These are phyloP conservation scores for Lacanobia wlatinum DNA, from an alignment of 2,888 invertebrate genomes.

Conservation along the genomic window DNA sequence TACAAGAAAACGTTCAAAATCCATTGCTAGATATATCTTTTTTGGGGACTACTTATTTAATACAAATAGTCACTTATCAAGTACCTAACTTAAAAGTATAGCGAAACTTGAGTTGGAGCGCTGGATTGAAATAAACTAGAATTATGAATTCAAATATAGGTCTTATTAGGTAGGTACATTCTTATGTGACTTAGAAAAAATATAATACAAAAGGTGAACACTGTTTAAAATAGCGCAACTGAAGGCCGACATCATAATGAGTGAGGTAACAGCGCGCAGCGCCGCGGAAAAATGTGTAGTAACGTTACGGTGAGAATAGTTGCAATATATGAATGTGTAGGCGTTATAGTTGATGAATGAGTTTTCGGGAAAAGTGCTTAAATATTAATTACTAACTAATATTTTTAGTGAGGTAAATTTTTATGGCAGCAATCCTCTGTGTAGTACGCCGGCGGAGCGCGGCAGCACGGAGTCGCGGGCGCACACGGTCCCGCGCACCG, in stretches of 20 bases:
- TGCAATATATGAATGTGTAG: conserved; percentile 22
- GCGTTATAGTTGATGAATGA: conserved; percentile 8
- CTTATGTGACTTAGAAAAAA: conserved; percentile 28
- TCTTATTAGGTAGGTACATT: neutral
- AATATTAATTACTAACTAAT: conserved; percentile 35
- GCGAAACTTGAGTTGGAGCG: neutral
- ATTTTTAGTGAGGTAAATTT: conserved; percentile 43
- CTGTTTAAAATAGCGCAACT: neutral
- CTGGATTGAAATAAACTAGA: neutral
- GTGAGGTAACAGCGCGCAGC: conserved; percentile 1
- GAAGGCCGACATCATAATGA: neutral
- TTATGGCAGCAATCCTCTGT: conserved; percentile 72
- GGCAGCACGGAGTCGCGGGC: conserved; percentile 88
- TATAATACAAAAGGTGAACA: conserved; percentile 1
- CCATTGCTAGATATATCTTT: neutral
- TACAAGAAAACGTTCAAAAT: no score
- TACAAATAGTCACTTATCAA: neutral
- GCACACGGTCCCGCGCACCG: conserved; percentile 93
- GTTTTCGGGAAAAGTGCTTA: conserved; percentile 10
- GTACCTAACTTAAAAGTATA: neutral
- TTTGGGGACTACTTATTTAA: neutral
- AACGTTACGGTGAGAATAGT: neutral
- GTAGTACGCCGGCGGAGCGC: conserved; percentile 34
- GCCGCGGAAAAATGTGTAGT: neutral
- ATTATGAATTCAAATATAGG: neutral